Base-by-base conservation (phyloP, 1,140 invertebrate species). In the Tetragonula clypearis region DNA sequence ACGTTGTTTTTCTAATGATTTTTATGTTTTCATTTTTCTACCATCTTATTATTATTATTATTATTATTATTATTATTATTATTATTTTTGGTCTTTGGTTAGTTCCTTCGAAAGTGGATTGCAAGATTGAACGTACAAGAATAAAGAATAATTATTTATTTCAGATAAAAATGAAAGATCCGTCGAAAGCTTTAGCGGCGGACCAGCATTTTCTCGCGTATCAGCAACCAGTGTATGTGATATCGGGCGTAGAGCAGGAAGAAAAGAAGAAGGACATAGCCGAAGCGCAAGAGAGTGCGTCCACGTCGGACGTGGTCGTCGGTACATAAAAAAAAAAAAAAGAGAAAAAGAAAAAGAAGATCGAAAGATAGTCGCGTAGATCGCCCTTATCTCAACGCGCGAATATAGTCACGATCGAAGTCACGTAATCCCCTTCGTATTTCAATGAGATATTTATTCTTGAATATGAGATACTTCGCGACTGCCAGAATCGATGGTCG, bases 181-280 rank as follows among this genome's bases (percentile, higher is more conserved):
- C 92, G 14, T 81, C 90, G 21, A 91, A 92, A 66, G 74, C 88
- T 30, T 81, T 92, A 12, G 76, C 92, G 2, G 85, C 88, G 17
- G 94, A 95, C 55, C 92, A 94, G 68, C 93, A 93, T 17, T 95
- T 94, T 19, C 91, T 95, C 21, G 93, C 94, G 1, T 93, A 93
- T 62, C 92, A 94, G 41, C 93, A 94, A 55, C 93, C 94, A 11
- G 94, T 95, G 35, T 95, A 95, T 83, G 92, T 94, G 66, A 95
- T 95, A 90, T 94, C 94, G 30, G 92, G 93, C 1, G 66, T 91
- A n/a, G 94, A 95, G 19, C 93, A 93, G 66, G 93, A 93, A 2
- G 92, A 93, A 11, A 93, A 93, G 35, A 84, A 84, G 41, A 90
- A 86, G 55, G 88, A 87, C 1, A 41, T 55, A 9, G 73, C 80